Conservation (phyloP, 2,888 invertebrate genomes). For the Euplexia lucipara region DNA sequence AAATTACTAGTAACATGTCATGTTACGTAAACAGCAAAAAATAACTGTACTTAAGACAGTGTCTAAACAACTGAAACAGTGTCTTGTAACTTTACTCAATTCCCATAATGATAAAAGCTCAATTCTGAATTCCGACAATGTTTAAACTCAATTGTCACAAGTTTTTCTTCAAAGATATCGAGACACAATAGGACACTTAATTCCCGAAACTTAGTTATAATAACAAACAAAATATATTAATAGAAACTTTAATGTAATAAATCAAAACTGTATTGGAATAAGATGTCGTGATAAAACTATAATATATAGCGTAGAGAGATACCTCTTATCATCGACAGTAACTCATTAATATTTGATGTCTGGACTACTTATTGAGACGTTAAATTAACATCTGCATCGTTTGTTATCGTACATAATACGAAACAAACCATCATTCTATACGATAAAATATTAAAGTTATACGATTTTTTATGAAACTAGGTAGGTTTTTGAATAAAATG, state of each 20-base stretch:
- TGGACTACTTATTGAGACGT: constrained; percentile 69
- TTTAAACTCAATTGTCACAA: constrained; percentile 24
- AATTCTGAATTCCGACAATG: constrained; percentile 19
- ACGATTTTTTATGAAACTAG: constrained; percentile 36
- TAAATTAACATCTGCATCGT: constrained; percentile 43
- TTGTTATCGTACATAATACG: constrained; percentile 54
- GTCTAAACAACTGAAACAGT: not conserved
- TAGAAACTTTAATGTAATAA: constrained; percentile 34
- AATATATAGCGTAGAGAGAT: constrained; percentile 53
- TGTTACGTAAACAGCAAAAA: not conserved
- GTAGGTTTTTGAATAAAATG: constrained; percentile 32
- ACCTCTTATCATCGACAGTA: constrained; percentile 66
- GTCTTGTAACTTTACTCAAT: constrained; percentile 1
- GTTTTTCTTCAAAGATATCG: constrained; percentile 23
- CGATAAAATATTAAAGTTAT: constrained; percentile 35
- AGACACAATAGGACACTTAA: constrained; percentile 20
- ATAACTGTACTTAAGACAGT: not conserved
- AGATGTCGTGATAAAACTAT: constrained; percentile 49
- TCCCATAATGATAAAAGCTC: constrained; percentile 23
- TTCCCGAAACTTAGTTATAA: not conserved
- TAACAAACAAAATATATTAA: constrained; percentile 31
- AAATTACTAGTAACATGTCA: not conserved
- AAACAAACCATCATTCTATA: constrained; percentile 53
- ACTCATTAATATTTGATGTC: constrained; percentile 71
- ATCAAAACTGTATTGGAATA: constrained; percentile 42